These are phyloP conservation scores for Sebastes ruberrimus DNA, from an alignment of 2,797 vertebrate genomes.

Conservation along the genomic window DNA sequence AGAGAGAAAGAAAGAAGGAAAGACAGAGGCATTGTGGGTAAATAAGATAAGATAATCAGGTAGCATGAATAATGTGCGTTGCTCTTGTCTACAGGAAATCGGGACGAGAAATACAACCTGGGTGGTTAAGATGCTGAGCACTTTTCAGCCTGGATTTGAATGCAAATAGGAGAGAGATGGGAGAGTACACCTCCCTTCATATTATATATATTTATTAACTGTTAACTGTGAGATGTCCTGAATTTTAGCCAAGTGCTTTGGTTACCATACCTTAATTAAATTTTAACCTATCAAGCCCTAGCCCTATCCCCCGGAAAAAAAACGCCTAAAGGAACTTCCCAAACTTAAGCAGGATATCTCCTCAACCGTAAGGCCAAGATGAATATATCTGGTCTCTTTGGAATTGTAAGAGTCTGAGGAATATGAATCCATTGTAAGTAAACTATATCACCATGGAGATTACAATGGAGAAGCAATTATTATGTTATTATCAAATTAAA, in stretches of 20 bases:
- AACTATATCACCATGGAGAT: too few species aligned
- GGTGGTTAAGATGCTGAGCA: constrained; percentile 1
- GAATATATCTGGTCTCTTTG: too few species aligned
- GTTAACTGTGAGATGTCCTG: neutral
- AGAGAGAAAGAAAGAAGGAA: neutral
- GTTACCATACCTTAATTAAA: too few species aligned
- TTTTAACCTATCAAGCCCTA: too few species aligned
- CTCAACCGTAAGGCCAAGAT: too few species aligned
- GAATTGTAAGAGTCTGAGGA: too few species aligned
- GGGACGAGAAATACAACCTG: neutral
- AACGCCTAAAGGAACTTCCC: too few species aligned
- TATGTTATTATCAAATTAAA: too few species aligned
- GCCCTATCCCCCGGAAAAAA: too few species aligned
- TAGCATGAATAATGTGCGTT: constrained; percentile 25
- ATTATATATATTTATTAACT: neutral
- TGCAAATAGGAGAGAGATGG: neutral
- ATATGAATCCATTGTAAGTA: too few species aligned
- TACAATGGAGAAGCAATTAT: too few species aligned
- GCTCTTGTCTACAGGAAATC: constrained; percentile 9
- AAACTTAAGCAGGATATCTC: too few species aligned
- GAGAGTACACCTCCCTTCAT: neutral
- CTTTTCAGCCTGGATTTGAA: neutral
- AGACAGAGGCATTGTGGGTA: neutral
- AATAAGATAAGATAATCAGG: constrained; percentile 31
- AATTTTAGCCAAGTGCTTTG: neutral